These are phyloP conservation scores for Teleogryllus oceanicus DNA, from an alignment of 2,888 invertebrate genomes.

Conservation along the genomic window DNA sequence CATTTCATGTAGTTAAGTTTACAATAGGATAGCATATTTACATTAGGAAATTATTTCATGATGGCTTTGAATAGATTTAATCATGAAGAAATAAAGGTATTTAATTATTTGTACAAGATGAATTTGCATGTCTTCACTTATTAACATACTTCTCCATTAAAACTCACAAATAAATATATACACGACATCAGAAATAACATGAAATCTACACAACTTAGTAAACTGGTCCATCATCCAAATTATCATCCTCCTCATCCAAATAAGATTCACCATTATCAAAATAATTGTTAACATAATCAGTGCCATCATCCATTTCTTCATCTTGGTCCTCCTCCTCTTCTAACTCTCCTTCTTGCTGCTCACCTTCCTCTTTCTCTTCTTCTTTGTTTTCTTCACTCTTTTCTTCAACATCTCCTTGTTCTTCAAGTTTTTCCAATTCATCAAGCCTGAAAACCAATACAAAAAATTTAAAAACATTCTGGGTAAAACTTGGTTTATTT, in stretches of 20 bases:
- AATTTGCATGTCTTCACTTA: neutral
- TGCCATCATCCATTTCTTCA: conserved; percentile 84
- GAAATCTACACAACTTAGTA: conserved; percentile 52
- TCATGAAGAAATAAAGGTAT: conserved; percentile 3
- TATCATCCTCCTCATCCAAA: conserved; percentile 78
- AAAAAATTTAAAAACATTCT: too few relatives aligned
- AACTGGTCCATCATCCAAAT: conserved; percentile 77
- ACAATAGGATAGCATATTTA: neutral
- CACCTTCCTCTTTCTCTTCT: conserved; percentile 56
- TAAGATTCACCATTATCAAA: conserved; percentile 85
- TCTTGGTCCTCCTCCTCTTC: conserved; percentile 56
- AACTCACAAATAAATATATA: neutral
- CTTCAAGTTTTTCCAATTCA: conserved; percentile 62
- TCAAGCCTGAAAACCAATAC: conserved; percentile 50
- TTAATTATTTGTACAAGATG: neutral
- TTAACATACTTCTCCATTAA: neutral
- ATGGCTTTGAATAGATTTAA: neutral
- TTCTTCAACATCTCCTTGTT: conserved; percentile 48
- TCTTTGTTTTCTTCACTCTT: conserved; percentile 51
- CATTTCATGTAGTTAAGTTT: neutral
- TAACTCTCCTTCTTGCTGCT: conserved; percentile 57
- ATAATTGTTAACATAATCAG: conserved; percentile 81
- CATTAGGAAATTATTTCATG: neutral
- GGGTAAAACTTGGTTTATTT: neutral
- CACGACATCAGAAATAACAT: neutral